phyloP scores from a whole-genome alignment of 2,888 invertebrate genomes.

The Carabus problematicus region DNA sequence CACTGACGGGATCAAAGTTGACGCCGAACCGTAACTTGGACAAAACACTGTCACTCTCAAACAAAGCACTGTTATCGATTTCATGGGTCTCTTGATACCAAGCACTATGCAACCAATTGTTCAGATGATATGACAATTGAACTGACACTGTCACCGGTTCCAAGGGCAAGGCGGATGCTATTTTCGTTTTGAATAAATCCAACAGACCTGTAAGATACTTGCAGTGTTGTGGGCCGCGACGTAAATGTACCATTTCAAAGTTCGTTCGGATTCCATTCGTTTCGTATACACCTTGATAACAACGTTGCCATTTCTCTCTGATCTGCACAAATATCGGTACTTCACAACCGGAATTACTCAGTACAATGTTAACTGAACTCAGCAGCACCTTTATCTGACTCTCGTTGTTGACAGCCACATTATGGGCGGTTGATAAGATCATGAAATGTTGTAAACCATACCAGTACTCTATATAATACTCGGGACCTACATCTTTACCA shows the following conservation, averaged over 20 bases:
- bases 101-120: slow-evolving; percentile 61
- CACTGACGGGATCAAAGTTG: slow-evolving; percentile 79
- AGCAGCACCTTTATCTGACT: slow-evolving; percentile 78
- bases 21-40: slow-evolving; percentile 84
- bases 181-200: slow-evolving; percentile 89
- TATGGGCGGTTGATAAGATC: slow-evolving; percentile 72
- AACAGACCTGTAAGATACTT: slow-evolving; percentile 83
- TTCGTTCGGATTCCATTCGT: slow-evolving; percentile 78
- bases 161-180: slow-evolving; percentile 67
- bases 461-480: slow-evolving; percentile 71
- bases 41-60: slow-evolving; percentile 59
- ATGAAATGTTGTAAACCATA: slow-evolving; percentile 87
- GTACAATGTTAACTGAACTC: slow-evolving; percentile 83
- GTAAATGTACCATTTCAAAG: slow-evolving; percentile 89
- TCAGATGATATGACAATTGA: slow-evolving; percentile 73
- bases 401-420: slow-evolving; percentile 68
- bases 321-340: slow-evolving; percentile 90
- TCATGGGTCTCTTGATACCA: slow-evolving; percentile 70
- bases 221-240: slow-evolving; percentile 79
- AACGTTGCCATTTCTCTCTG: slow-evolving; percentile 79
- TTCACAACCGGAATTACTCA: slow-evolving; percentile 80
- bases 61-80: slow-evolving; percentile 63
- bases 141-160: slow-evolving; percentile 76
- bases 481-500: slow-evolving; percentile 60
- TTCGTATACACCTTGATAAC: slow-evolving; percentile 82